Evolutionary conservation across 1,140 invertebrate species (phyloP), one percentile per base, ranked within the genome.

Genomic region (Zelostemma sp.): DNA sequence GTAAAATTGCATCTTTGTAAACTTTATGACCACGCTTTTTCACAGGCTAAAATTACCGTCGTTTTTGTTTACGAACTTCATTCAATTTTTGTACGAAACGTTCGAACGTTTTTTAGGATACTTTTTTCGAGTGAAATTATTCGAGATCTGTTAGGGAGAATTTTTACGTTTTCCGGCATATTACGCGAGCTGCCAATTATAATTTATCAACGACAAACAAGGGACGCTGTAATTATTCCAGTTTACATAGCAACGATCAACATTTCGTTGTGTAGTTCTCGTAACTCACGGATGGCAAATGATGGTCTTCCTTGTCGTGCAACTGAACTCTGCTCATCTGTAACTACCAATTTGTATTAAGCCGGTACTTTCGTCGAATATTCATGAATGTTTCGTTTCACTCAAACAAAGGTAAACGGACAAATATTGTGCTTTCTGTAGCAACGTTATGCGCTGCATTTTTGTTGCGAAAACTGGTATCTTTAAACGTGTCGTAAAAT

Each of bases 251-350:
- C 48, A 53, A 61, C 62, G 58, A 67, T 59, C 21, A 53, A 61
- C 31, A 50, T 47, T 45, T 25, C 46, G 48, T 40, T 17, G 51
- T 3, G 3, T 25, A 8, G 59, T 12, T 35, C 28, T 3, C 40
- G 14, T 41, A 41, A 41, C 21, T 53, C 41, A 51, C 53, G 9
- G 46, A 43, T 17, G 47, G 40, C 33, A 50, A 57, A 50, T 59
- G 53, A 63, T 59, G 58, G 38, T 43, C 57, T 38, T 56, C 53
- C 46, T 53, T 55, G 45, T 69, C 66, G 17, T 59, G 18, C 43
- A 49, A 69, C 38, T 55, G 56, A 46, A 51, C 45, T 49, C 47
- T 59, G 56, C 50, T 70, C 40, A 47, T 25, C 48, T 56, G 31
- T 18, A 56, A 56, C 33, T 47, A 50, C 14, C 17, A 38, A 40